Evolutionary conservation across 2,113 vertebrate genomes (phyloP), one percentile per base, ranked within the genome.

Genomic region (Cyprinodon tularosa): DNA sequence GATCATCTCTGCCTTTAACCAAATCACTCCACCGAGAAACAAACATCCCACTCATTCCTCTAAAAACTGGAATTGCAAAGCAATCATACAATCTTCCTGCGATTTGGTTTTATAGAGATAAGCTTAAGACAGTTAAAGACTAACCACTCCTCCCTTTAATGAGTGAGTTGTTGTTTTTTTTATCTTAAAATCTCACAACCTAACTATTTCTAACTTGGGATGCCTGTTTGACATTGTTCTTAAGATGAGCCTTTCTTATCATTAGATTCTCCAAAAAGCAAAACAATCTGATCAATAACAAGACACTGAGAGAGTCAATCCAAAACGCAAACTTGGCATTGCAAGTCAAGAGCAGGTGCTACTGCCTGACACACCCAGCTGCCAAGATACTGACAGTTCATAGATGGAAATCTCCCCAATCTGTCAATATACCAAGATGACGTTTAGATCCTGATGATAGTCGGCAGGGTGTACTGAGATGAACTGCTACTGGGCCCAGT

Each of bases 1-100:
- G 22, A 74, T 73, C 44, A 85, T 74, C 76, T 62, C 69, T 74
- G 11, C 11, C 42, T 64, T 70, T 91, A 89, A 74, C 89, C 87
- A 86, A 65, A 81, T 37, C 48, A 29, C 42, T 14, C 0, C 37
- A 5, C 12, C 47, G 15, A 81, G 53, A 84, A 82, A 65, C 40
- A 29, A 66, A 15, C 57, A 62, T 77, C 48, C 48, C 40, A 69
- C 11, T 72, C 62, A 45, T 65, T 12, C 48, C 68, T 62, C 39
- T 13, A 29, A 10, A 4, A 74, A 70, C 37, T 12, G 4, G 63
- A 13, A 4, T 76, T 62, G 13, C 64, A 53, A 7, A 0, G 20
- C 8, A 7, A 66, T 74, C 40, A 3, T 8, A 15, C 4, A 63
- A 38, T 6, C 0, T 38, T 61, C 7, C 36, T 40, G 11, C 50